Base-by-base conservation (phyloP, 1,140 invertebrate genomes). In the Onthophagus taurus region DNA sequence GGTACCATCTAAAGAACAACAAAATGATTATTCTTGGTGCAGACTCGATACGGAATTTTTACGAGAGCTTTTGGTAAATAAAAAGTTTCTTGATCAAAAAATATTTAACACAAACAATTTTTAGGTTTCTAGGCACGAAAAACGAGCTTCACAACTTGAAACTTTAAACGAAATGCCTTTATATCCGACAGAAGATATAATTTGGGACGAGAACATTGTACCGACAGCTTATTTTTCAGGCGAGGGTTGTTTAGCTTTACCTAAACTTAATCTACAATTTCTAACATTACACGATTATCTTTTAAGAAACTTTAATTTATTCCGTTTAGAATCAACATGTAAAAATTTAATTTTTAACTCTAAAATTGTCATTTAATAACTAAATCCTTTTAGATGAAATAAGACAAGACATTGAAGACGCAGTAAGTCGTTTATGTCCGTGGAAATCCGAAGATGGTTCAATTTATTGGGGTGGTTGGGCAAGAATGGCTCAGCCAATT, bases 141-240 rank as follows among this genome's bases (percentile, higher is more conserved):
- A 83, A 42, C 76, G 91, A 35, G 76, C 81, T 12, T 97, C 93
- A 0, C 96, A 98, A 59, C 65, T 98, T 24, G 89, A 98, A 63
- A 83, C 88, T 34, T 67, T 99, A 2, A 99, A 99, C 61, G 85
- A 92, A 53, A 96, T 99, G 89, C 94, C 97, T 0, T 70, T 99
- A 0, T 99, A 99, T 67, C 97, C 96, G 1, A 98, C 93, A 0
- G 96, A 99, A 63, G 81, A 91, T 36, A 84, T 99, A 7, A 96
- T 99, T 52, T 99, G 97, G 97, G 92, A 99, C 69, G 94, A 98
- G 64, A 98, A 97, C 61, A 80, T 99, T 21, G 95, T 99, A 1
- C 97, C 97, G 0, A 90, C 89, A 0, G 94, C 98, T 57, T 97
- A 95, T 66, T 97, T 90, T 67, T 91, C 88, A 38, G 91, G 92